Evolutionary conservation across 2,113 vertebrate genomes (phyloP).

Genomic region (Ptychochromis oligacanthus): DNA sequence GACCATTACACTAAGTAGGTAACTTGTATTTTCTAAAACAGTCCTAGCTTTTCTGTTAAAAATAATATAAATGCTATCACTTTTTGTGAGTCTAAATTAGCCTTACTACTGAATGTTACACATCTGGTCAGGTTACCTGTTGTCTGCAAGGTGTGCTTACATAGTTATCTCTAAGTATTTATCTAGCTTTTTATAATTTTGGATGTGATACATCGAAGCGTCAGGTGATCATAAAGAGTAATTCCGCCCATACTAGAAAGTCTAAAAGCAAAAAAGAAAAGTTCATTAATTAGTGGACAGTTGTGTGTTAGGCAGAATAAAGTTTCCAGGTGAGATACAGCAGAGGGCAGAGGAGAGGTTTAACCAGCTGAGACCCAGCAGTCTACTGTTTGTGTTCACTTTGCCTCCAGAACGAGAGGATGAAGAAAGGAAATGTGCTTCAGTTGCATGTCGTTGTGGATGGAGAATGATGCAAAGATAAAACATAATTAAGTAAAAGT

Average conservation of each 20-base stretch:
- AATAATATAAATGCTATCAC: neutral
- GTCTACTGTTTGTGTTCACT: neutral
- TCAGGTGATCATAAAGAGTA: neutral
- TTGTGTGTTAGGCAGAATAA: neutral
- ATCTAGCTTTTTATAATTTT: neutral
- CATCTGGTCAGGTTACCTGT: neutral
- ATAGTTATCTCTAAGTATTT: neutral
- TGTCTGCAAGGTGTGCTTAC: neutral
- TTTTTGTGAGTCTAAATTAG: neutral
- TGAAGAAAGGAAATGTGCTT: neutral
- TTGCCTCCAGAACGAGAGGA: neutral
- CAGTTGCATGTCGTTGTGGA: neutral
- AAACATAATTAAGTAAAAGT: neutral
- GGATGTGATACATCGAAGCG: neutral
- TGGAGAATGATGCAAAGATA: neutral
- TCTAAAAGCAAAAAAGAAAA: neutral
- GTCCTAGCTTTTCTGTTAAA: neutral
- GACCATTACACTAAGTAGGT: no score
- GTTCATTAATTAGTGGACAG: neutral
- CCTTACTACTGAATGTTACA: neutral
- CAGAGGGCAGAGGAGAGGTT: neutral
- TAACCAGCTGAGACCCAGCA: neutral
- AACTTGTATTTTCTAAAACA: no score
- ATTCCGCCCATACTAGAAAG: accelerated
- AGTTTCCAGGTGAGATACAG: neutral